Evolutionary conservation across 1,140 invertebrate genomes (phyloP), one percentile per base, ranked within the genome.

Genomic region (Caenorhabditis brenneri): DNA sequence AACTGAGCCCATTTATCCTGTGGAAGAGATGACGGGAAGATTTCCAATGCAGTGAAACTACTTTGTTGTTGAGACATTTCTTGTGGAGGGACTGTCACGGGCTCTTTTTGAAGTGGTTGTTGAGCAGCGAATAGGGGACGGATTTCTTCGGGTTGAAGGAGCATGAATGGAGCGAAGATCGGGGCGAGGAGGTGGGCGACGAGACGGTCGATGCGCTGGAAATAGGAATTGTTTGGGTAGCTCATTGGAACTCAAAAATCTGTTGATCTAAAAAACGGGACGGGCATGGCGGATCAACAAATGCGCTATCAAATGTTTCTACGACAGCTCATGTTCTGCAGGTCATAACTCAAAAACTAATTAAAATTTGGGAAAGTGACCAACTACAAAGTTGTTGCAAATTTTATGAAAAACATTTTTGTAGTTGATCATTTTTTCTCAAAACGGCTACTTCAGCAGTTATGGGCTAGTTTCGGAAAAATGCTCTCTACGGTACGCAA

Each of bases 1-100:
- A 74, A 74, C 24, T 74, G 65, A 6, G 65, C 27, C 65, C 65
- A 74, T 74, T 74, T 74, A 31, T 74, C 65, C 22, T 74, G 65
- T 42, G 65, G 65, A 39, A 74, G 65, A 46, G 33, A 74, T 3
- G 65, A 74, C 0, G 65, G 65, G n/a, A 74, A 74, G 12, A 74
- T 39, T 74, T 74, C 65, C 36, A 74, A 36, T 42, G 65, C 65
- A 2, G 65, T 74, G 36, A 74, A 74, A 46, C 65, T 74, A 29
- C 65, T 74, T 24, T 74, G 65, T 27, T 29, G 36, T 24, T 74
- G 65, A 74, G n/a, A 42, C 9, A 74, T 74, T 42, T 74, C 65
- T 42, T 74, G 65, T 2, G 36, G 36, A 1, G 65, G 65, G 0
- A 74, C 65, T 39, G 65, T 42, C 6, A 74, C 65, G 16, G 65